Conservation (phyloP, 2,113 vertebrate species). For the Gnathonemus longibarbis region DNA sequence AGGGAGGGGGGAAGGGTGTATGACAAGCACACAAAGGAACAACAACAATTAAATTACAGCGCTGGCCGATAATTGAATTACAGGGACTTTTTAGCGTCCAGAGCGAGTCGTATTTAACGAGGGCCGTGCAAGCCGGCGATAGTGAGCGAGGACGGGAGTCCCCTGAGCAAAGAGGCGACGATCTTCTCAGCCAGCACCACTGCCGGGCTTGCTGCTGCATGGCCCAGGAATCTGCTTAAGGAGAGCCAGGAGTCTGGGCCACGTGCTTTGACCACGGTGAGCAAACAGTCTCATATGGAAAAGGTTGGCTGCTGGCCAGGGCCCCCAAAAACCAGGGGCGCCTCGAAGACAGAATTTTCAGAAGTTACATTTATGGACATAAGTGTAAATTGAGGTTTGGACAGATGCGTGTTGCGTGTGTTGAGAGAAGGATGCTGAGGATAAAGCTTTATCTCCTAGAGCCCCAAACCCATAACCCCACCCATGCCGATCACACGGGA, state of each 20-base stretch:
- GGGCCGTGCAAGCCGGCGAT: too few species aligned
- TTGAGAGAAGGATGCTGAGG: too few species aligned
- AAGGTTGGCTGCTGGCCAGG: background rate
- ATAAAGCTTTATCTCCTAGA: too few species aligned
- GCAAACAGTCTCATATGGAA: background rate
- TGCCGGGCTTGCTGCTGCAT: background rate
- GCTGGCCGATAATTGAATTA: background rate
- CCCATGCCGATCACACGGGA: too few species aligned
- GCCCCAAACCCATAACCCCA: too few species aligned
- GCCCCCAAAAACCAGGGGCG: background rate
- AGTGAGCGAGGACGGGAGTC: background rate
- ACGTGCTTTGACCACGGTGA: background rate
- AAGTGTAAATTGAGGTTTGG: background rate
- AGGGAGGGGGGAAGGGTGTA: background rate
- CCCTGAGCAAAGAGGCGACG: background rate
- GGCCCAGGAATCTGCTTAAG: background rate
- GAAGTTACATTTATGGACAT: background rate
- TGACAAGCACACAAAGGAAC: background rate
- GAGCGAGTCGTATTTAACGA: background rate
- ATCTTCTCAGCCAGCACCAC: background rate
- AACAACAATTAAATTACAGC: constrained; percentile 4
- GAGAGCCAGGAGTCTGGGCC: background rate
- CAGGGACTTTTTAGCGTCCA: background rate
- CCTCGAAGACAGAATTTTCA: background rate
- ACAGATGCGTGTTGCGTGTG: too few species aligned